Base-by-base conservation (phyloP, 1,140 invertebrate species). In the Uloborus diversus region DNA sequence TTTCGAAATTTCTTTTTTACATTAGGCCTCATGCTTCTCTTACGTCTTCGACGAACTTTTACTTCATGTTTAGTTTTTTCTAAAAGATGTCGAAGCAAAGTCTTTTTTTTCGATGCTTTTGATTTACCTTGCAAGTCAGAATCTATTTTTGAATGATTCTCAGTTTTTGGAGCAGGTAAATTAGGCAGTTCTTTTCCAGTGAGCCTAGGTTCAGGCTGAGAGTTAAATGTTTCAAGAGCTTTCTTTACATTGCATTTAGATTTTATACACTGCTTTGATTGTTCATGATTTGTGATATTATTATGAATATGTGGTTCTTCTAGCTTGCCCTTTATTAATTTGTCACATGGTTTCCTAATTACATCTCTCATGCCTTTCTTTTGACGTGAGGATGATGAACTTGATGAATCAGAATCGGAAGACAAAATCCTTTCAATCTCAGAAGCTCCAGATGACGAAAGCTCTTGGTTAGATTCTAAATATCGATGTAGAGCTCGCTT, bases 241-340 rank as follows among this genome's bases (percentile, higher is more conserved):
- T 56, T 9, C 9, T 35, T 79, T 3, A 32, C 9, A 66, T 4
- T 37, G 4, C 17, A 17, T 27, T 59, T 66, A 33, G 42, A 25
- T 23, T 66, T 66, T 30, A 23, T 35, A 42, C 32, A 23, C 20
- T 57, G 32, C 25, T 37, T 33, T 23, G 14, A 5, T 33, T 32
- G 20, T 11, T 42, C 35, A 30, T n/a, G 42, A 37, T 20, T 30
- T 49, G 47, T 11, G 64, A 9, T 64, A 66, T 65, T 28, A 30
- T 30, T 65, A 32, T 32, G n/a, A 51, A 79, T 27, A 79, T 42
- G 37, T 25, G 59, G 33, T 68, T 59, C 61, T 37, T 33, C 11
- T 3, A 81, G 62, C n/a, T 70, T 70, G 17, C 75, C 69, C 62
- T 75, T 81, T 3, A 81, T 62, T 49, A 81, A 75, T 61, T 81